Conservation (phyloP, 2,888 invertebrate genomes). For the Hylaea fasciaria region DNA sequence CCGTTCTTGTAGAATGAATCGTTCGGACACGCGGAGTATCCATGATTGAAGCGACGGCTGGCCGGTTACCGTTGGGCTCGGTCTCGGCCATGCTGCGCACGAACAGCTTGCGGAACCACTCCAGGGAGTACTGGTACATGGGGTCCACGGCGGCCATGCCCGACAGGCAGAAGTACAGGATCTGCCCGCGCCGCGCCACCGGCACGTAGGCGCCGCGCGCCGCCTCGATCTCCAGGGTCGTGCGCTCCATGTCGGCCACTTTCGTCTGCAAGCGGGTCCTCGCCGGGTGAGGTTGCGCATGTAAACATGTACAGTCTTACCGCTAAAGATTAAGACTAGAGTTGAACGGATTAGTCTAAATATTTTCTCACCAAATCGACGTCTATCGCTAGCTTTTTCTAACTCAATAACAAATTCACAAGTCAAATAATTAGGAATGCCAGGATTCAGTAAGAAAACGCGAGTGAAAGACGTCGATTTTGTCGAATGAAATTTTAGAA, state of each 20-base stretch:
- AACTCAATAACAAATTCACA: no score
- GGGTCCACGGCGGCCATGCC: conserved; percentile 95
- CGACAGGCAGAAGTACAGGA: conserved; percentile 94
- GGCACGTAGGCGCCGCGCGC: conserved; percentile 93
- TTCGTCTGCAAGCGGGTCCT: no score
- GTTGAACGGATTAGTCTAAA: no score
- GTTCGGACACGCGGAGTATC: no score
- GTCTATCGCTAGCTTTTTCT: no score
- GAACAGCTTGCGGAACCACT: conserved; percentile 95
- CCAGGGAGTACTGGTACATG: conserved; percentile 97
- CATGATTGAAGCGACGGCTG: neutral
- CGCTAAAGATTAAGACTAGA: no score
- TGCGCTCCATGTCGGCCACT: conserved; percentile 92
- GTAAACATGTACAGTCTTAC: neutral
- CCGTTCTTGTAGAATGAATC: no score
- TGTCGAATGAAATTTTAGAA: no score
- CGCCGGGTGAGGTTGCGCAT: neutral
- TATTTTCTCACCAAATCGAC: no score
- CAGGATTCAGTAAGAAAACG: no score
- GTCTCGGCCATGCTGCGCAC: conserved; percentile 89
- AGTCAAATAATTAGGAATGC: no score
- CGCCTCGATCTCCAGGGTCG: conserved; percentile 92
- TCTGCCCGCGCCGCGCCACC: conserved; percentile 93
- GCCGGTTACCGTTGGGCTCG: conserved; percentile 86
- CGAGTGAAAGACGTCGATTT: no score